Conservation (phyloP, 2,888 invertebrate species). For the Pycnomerus fuliginosus region DNA sequence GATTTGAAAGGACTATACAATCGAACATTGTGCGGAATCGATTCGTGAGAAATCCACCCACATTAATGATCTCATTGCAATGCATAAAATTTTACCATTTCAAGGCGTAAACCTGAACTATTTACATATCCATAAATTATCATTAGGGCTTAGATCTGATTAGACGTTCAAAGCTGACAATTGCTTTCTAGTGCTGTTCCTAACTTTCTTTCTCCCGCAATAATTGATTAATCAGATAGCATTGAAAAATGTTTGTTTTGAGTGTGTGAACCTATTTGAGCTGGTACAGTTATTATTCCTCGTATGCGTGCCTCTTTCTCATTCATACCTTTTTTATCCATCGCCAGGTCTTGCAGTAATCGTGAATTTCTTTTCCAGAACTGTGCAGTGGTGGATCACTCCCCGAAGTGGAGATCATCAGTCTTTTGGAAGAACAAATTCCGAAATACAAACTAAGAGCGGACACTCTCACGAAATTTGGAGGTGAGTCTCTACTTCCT, state of each 20-base stretch:
- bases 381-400: slow-evolving; percentile 89
- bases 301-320: not conserved
- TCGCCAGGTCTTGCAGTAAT: slow-evolving; percentile 1
- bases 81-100: too few relatives aligned
- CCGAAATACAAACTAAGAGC: slow-evolving; percentile 92
- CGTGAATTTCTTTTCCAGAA: slow-evolving; percentile 60
- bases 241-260: slow-evolving; percentile 1
- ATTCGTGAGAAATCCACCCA: too few relatives aligned
- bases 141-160: too few relatives aligned
- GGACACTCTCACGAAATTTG: slow-evolving; percentile 89
- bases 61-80: too few relatives aligned
- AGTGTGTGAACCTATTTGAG: too few relatives aligned
- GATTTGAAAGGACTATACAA: too few relatives aligned
- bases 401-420: slow-evolving; percentile 95
- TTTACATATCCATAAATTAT: too few relatives aligned
- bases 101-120: too few relatives aligned
- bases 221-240: slow-evolving; percentile 13
- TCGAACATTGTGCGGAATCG: too few relatives aligned
- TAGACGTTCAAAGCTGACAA: too few relatives aligned
- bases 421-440: slow-evolving; percentile 91
- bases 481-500: slow-evolving; percentile 60
- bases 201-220: slow-evolving; percentile 14
- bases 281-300: slow-evolving; percentile 10
- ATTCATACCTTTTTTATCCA: slow-evolving; percentile 1
- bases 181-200: not conserved